These are phyloP conservation scores for Drosophila parvula DNA, from an alignment of 1,140 invertebrate species.

Conservation along the genomic window DNA sequence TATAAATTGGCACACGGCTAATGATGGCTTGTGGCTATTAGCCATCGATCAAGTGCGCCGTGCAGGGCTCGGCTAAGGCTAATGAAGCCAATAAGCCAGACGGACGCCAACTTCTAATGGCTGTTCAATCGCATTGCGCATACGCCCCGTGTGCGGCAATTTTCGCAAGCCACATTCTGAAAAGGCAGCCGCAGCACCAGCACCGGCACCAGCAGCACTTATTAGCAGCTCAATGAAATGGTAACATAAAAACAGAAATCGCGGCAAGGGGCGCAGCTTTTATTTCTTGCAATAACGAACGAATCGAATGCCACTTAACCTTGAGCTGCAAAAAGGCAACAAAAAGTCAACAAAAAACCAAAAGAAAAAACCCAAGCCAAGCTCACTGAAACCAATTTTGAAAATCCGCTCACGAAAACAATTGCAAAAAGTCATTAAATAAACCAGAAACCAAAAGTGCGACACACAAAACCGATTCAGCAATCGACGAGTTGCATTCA, in stretches of 20 bases:
- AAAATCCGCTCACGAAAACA: conserved; percentile 82
- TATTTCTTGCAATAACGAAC: conserved; percentile 75
- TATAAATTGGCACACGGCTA: conserved; percentile 45
- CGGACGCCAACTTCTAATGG: conserved; percentile 28
- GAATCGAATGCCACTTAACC: conserved; percentile 75
- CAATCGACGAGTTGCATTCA: conserved; percentile 69
- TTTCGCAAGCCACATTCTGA: conserved; percentile 66
- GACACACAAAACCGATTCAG: conserved; percentile 50
- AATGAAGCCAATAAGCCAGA: conserved; percentile 28
- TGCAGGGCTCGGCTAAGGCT: conserved; percentile 28
- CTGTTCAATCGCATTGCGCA: conserved; percentile 29
- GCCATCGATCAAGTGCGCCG: conserved; percentile 36
- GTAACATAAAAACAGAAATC: conserved; percentile 54
- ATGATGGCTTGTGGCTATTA: conserved; percentile 36
- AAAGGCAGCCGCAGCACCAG: conserved; percentile 29
- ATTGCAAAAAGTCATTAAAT: conserved; percentile 81
- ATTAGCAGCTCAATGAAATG: conserved; percentile 75
- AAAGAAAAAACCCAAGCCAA: conserved; percentile 34
- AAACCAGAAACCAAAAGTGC: conserved; percentile 79
- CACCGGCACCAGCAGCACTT: conserved; percentile 60
- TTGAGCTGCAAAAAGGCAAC: conserved; percentile 61
- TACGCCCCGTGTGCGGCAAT: conserved; percentile 44
- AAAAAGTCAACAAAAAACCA: too few species aligned
- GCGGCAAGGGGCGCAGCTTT: conserved; percentile 55
- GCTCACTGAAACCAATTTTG: conserved; percentile 73